Evolutionary conservation across 2,888 invertebrate genomes (phyloP), one percentile per base, ranked within the genome.

Genomic region (Phortica magna): DNA sequence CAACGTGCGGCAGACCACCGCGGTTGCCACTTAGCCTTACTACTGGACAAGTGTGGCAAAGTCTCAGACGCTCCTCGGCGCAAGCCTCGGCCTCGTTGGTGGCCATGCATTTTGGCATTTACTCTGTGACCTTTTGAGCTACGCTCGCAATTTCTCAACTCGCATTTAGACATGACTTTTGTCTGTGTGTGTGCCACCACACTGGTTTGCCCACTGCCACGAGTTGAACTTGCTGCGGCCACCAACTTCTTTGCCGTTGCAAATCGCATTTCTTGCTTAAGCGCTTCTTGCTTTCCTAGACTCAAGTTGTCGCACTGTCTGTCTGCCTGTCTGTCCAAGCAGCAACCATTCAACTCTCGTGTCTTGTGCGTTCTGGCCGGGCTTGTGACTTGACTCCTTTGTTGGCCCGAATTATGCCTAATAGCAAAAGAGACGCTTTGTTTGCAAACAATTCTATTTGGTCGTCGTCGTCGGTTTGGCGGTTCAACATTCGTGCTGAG

Each of bases 401-500:
- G 88, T 86, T 87, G 79, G 78, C 78, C 48, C 80, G 83, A 81
- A 87, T 81, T 80, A 80, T 84, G 84, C 86, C 87, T 87, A 87
- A 87, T 87, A 84, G 88, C 88, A 48, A 48, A 2, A 84, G 86
- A 83, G 76, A 17, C 68, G 48, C 80, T 88, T 87, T 88, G 86
- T 86, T 88, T 88, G 88, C 83, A 85, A 88, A 85, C 85, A 85
- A 85, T 88, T 85, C 87, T 85, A 85, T 85, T 85, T 88, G 88
- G 88, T 83, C 85, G 81, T 85, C 85, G 77, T 85, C 48, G 5
- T 78, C 76, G 17, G 48, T 6, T 48, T 48, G 77, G 83, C 78
- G 73, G 76, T 72, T 74, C 77, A 75, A 79, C n/a, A 78, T 74
- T 68, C 83, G 82, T 81, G 77, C 74, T 31, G 83, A 19, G 83